Conservation (phyloP, 1,140 invertebrate species). For the Conus ventricosus region DNA sequence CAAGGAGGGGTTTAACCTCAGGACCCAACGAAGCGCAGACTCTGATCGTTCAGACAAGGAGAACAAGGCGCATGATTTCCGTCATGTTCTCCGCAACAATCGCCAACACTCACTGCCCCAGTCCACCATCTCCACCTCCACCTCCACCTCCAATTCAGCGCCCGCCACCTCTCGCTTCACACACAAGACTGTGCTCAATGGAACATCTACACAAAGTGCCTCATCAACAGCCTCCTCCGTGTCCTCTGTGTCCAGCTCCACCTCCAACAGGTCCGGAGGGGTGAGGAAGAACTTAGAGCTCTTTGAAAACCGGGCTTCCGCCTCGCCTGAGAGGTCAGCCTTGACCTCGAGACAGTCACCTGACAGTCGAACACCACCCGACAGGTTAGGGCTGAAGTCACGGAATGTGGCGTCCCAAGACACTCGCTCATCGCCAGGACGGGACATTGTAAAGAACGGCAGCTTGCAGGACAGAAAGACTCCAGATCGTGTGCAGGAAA, state of each 20-base stretch:
- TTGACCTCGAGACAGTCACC: neutral
- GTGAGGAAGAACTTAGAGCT: slow-evolving; percentile 16
- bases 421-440: neutral
- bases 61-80: slow-evolving; percentile 27
- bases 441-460: neutral
- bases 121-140: neutral
- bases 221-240: neutral
- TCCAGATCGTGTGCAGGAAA: neutral
- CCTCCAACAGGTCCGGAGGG: neutral
- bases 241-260: neutral
- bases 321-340: neutral
- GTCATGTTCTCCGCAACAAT: slow-evolving; percentile 27
- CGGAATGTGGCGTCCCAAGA: neutral
- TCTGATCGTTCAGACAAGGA: slow-evolving; percentile 47
- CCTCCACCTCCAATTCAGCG: neutral
- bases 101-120: neutral
- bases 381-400: neutral
- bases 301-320: neutral
- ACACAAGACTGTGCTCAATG: neutral
- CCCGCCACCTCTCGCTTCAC: neutral
- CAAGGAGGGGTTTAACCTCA: slow-evolving; percentile 1
- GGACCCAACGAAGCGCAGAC: slow-evolving; percentile 40
- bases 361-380: neutral
- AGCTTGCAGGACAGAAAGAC: neutral
- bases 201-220: neutral